Conservation (phyloP, 2,797 vertebrate species). For the Oreochromis grahami region DNA sequence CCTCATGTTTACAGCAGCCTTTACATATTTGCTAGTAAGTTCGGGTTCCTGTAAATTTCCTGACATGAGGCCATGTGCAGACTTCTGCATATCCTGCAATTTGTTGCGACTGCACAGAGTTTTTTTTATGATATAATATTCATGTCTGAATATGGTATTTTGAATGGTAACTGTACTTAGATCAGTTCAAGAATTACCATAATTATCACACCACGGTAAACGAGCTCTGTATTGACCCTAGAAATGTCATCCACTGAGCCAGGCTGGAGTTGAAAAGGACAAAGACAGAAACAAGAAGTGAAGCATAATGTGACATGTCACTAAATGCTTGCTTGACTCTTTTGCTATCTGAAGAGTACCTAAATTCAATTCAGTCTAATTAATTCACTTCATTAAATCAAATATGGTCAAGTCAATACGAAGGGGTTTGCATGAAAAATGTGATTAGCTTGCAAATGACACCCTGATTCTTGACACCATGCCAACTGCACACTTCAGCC, state of each 20-base stretch:
- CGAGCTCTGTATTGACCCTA: background rate
- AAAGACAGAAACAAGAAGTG: conserved; percentile 15
- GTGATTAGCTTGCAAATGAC: conserved; percentile 51
- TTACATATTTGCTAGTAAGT: background rate
- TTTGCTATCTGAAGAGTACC: conserved; percentile 27
- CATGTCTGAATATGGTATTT: background rate
- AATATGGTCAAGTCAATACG: conserved; percentile 43
- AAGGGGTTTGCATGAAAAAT: conserved; percentile 43
- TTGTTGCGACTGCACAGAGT: background rate
- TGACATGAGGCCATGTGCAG: background rate
- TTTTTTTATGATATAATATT: background rate
- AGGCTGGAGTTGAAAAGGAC: background rate
- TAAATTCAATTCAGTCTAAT: conserved; percentile 46
- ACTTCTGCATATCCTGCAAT: background rate
- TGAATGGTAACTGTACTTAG: background rate
- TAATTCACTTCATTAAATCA: conserved; percentile 65
- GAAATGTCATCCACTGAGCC: background rate
- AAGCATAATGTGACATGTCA: background rate
- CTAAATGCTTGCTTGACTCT: conserved; percentile 26
- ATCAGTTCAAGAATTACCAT: background rate
- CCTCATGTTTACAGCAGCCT: background rate
- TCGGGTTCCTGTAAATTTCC: background rate
- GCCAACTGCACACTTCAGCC: background rate
- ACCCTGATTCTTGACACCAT: conserved; percentile 21
- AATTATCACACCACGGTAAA: background rate